A percentile compares a stretch with the other conserved stretches of the same genome.
phyloP scores from a whole-genome alignment of 2,888 invertebrate genomes.

The Agrotis ipsilon region DNA sequence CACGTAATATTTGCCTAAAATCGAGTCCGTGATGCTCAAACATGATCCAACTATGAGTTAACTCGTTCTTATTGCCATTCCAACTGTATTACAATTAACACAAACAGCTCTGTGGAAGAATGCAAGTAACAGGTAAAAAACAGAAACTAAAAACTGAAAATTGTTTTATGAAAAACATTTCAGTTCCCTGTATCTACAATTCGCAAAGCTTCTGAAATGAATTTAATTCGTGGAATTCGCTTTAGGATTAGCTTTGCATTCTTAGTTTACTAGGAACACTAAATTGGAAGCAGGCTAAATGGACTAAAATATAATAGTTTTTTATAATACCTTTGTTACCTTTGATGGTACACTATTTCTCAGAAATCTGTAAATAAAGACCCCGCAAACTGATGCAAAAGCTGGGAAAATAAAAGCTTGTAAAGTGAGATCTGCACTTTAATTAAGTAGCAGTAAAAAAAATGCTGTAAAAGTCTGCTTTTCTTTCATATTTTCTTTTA shows the following conservation, averaged over 20 bases:
- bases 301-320: background rate
- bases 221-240: slow-evolving; percentile 10
- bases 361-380: background rate
- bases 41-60: slow-evolving; percentile 5
- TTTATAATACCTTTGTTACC: background rate
- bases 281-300: background rate
- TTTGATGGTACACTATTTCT: background rate
- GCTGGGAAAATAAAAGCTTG: background rate
- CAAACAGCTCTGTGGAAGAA: background rate
- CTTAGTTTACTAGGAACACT: background rate
- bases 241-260: background rate
- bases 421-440: no score
- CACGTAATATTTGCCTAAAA: slow-evolving; percentile 9
- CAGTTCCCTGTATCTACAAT: no score
- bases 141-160: background rate
- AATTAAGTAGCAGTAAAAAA: no score
- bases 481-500: background rate
- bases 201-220: slow-evolving; percentile 3
- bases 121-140: background rate
- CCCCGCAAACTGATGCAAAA: background rate
- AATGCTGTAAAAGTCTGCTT: background rate
- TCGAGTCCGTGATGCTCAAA: slow-evolving; percentile 2
- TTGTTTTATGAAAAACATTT: background rate
- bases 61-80: slow-evolving; percentile 3
- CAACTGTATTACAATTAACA: slow-evolving; percentile 10